Conservation (phyloP, 2,888 invertebrate species). For the Eristalis pertinax region DNA sequence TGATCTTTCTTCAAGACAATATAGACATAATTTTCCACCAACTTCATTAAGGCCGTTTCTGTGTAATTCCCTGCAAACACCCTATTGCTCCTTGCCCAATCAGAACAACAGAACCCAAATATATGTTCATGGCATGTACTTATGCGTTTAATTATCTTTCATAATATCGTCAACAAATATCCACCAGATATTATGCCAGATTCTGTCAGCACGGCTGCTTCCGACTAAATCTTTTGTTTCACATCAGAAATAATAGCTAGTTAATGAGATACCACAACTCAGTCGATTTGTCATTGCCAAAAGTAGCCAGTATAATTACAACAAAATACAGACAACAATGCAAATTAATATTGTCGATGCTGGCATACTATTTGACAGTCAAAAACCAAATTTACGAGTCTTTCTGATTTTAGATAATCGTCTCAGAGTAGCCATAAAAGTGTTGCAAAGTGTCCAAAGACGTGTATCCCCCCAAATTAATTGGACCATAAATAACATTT, state of each 20-base stretch:
- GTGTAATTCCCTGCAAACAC: too few species aligned
- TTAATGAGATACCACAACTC: neutral
- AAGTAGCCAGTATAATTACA: slow-evolving; percentile 30
- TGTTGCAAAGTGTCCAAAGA: slow-evolving; percentile 70
- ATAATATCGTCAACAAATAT: neutral
- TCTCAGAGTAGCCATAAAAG: slow-evolving; percentile 49
- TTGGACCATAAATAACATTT: slow-evolving; percentile 65
- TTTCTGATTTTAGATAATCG: slow-evolving; percentile 48
- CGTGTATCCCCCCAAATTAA: slow-evolving; percentile 66
- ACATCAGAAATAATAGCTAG: neutral
- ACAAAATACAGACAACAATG: slow-evolving; percentile 35
- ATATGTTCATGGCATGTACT: neutral
- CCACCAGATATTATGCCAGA: neutral
- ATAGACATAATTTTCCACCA: too few species aligned
- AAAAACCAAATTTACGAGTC: slow-evolving; percentile 42
- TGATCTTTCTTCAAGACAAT: too few species aligned
- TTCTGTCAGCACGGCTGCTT: neutral
- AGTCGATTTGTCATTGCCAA: neutral
- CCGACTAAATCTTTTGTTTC: neutral
- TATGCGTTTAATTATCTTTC: neutral
- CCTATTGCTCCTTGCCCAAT: too few species aligned
- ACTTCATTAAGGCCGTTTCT: too few species aligned
- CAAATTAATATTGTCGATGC: slow-evolving; percentile 19
- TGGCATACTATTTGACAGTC: slow-evolving; percentile 37
- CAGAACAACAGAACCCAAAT: too few species aligned